Evolutionary conservation across 2,888 invertebrate species (phyloP).

Genomic region (Dendrolimus pini): DNA sequence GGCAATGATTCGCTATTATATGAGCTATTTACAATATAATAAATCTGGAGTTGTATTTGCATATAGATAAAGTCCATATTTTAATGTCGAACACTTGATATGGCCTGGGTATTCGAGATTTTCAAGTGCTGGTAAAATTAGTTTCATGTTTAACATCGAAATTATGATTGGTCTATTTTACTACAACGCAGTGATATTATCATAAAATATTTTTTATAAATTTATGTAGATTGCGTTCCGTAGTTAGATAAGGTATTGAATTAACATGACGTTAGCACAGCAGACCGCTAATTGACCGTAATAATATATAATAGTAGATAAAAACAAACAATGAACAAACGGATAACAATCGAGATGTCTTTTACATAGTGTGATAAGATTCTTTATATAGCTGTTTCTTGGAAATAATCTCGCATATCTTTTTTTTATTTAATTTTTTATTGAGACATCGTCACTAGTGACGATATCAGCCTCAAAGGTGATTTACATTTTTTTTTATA

Average conservation of each 20-base stretch:
- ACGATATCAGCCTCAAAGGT: too few species aligned
- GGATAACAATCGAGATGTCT: not conserved
- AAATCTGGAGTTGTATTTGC: not conserved
- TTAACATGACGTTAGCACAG: not conserved
- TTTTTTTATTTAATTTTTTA: too few species aligned
- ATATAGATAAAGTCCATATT: not conserved
- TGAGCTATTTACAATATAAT: not conserved
- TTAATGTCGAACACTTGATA: not conserved
- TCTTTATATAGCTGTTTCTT: not conserved
- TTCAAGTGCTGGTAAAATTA: not conserved
- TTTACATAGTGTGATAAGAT: not conserved
- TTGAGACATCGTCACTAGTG: too few species aligned
- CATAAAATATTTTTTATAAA: not conserved
- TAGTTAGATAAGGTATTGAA: not conserved
- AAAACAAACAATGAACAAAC: not conserved
- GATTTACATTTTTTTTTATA: too few species aligned
- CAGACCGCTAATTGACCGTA: not conserved
- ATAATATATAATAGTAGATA: not conserved
- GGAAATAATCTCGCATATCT: too few species aligned
- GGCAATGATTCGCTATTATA: not conserved
- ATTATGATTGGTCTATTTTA: not conserved
- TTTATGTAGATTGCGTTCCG: not conserved
- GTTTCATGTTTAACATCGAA: not conserved
- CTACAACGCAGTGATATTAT: not conserved
- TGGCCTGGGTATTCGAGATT: not conserved